Percentiles rank a stretch among this genome's conserved stretches.
Evolutionary conservation across 2,113 vertebrate genomes (phyloP).

Genomic region (Mus pahari): DNA sequence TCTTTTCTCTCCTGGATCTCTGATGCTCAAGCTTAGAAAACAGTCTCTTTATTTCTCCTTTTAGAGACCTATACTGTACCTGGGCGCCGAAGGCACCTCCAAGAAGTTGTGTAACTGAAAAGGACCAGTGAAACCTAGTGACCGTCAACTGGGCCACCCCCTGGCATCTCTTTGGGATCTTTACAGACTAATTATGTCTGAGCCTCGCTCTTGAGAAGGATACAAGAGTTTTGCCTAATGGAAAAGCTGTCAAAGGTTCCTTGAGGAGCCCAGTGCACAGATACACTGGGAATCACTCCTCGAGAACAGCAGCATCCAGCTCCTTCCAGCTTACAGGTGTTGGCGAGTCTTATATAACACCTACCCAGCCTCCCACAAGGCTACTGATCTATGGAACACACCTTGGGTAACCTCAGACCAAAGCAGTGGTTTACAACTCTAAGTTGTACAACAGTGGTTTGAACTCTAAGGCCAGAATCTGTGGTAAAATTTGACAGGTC

Average conservation of each 20-base stretch:
- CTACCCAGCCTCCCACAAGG: not conserved
- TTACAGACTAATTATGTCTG: not conserved
- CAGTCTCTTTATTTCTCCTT: not conserved
- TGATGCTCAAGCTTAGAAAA: not conserved
- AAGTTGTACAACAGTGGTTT: no score
- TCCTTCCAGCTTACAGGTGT: not conserved
- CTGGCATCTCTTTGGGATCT: not conserved
- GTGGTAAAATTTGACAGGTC: no score
- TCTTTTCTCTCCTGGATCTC: not conserved
- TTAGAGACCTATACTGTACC: not conserved
- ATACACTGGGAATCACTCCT: not conserved
- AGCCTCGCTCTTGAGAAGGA: not conserved
- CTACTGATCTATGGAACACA: not conserved
- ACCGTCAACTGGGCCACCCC: not conserved
- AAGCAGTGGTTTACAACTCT: not conserved
- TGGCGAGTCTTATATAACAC: not conserved
- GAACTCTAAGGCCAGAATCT: not conserved
- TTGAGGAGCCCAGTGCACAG: not conserved
- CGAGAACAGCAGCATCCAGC: not conserved
- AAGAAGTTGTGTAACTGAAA: not conserved
- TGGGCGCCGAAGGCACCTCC: not conserved
- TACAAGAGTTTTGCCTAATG: not conserved
- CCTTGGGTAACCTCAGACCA: not conserved
- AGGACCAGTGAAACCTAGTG: not conserved
- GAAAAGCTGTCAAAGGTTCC: not conserved